These are phyloP conservation scores for Gorsachius magnificus DNA, from an alignment of 2,797 vertebrate species.

Conservation along the genomic window DNA sequence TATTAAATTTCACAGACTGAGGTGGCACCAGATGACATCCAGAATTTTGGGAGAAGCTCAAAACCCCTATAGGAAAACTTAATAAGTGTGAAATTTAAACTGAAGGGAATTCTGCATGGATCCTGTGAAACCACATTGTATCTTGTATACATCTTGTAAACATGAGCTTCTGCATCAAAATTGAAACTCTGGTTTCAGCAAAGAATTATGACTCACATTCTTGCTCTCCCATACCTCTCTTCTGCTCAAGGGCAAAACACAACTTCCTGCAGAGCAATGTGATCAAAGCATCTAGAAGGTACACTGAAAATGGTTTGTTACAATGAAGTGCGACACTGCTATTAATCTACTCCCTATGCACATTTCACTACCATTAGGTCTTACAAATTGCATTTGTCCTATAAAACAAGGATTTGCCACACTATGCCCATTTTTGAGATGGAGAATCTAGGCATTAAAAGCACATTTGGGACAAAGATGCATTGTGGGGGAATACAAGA, in stretches of 20 bases:
- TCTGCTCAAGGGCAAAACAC: not conserved
- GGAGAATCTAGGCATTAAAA: not conserved
- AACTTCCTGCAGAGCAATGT: not conserved
- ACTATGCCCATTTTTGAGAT: not conserved
- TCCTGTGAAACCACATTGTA: not conserved
- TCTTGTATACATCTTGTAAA: not conserved
- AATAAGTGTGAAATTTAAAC: not conserved
- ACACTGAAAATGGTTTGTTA: not conserved
- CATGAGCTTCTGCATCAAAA: not conserved
- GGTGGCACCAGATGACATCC: not conserved
- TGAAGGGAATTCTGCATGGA: not conserved
- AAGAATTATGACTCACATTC: not conserved
- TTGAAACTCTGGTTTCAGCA: not conserved
- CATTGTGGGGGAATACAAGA: not conserved
- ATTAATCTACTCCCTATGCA: not conserved
- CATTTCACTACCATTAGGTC: not conserved
- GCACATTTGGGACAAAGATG: not conserved
- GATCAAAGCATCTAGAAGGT: not conserved
- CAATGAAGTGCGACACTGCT: not conserved
- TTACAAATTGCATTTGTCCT: not conserved
- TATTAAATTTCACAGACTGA: not conserved
- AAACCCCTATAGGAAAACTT: not conserved
- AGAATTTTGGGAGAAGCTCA: not conserved
- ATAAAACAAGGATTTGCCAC: not conserved
- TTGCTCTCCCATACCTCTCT: not conserved